Conservation (phyloP, 2,797 vertebrate species). For the Hyperoplus immaculatus region DNA sequence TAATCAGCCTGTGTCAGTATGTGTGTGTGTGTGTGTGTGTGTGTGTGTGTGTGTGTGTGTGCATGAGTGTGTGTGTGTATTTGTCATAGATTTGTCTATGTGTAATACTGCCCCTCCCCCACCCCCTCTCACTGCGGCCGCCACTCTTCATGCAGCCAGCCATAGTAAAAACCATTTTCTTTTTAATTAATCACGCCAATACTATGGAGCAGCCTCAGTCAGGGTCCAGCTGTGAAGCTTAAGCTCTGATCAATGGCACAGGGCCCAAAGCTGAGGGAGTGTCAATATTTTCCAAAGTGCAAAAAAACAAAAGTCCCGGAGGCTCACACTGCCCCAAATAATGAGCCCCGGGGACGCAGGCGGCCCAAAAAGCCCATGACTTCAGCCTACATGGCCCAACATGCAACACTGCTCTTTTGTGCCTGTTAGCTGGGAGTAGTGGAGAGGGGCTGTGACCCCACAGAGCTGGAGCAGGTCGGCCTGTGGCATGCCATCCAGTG, state of each 20-base stretch:
- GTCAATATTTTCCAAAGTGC: conserved; percentile 86
- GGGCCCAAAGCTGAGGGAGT: conserved; percentile 64
- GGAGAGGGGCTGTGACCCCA: conserved; percentile 42
- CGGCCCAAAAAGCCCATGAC: conserved; percentile 62
- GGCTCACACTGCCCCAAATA: conserved; percentile 83
- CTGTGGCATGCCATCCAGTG: conserved; percentile 11
- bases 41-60: conserved; percentile 22
- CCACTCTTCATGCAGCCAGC: conserved; percentile 82
- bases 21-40: conserved; percentile 18
- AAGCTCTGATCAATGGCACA: conserved; percentile 87
- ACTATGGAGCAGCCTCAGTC: conserved; percentile 81
- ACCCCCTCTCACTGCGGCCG: conserved; percentile 36
- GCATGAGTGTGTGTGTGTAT: conserved; percentile 13
- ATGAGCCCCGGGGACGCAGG: conserved; percentile 72
- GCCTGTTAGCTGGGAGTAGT: conserved; percentile 59
- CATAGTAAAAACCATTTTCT: conserved; percentile 90
- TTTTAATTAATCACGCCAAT: conserved; percentile 92
- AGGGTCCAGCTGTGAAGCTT: conserved; percentile 75
- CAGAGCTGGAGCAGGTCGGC: conserved; percentile 26
- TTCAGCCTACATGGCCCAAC: conserved; percentile 35
- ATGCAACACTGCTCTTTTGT: conserved; percentile 60
- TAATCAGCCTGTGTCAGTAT: conserved; percentile 38
- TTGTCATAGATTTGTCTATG: too few relatives aligned
- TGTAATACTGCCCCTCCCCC: conserved; percentile 17
- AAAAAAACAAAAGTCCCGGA: conserved; percentile 80